These are phyloP conservation scores for Acanthornis magna DNA, from an alignment of 2,797 vertebrate species.

Conservation along the genomic window DNA sequence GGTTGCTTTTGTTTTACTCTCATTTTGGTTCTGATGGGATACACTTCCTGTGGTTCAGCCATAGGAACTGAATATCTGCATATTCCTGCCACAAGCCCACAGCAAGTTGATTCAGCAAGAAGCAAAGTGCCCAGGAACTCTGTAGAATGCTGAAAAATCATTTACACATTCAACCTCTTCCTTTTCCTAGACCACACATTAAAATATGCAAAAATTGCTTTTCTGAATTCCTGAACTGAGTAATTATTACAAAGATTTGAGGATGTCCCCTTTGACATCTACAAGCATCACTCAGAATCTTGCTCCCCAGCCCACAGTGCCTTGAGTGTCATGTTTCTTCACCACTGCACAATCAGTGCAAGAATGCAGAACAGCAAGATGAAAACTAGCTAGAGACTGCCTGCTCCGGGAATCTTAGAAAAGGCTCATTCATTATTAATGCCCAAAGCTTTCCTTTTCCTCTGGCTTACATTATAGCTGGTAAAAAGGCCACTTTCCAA, in stretches of 20 bases:
- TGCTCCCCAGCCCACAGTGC: neutral
- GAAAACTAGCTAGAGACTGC: neutral
- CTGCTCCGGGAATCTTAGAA: constrained; percentile 36
- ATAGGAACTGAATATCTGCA: neutral
- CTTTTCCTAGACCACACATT: neutral
- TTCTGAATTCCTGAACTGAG: neutral
- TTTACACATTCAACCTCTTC: neutral
- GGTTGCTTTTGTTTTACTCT: neutral
- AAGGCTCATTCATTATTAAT: constrained; percentile 61
- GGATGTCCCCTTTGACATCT: neutral
- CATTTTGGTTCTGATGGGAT: neutral
- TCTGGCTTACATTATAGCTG: constrained; percentile 50
- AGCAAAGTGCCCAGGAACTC: neutral
- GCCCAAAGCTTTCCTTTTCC: constrained; percentile 25
- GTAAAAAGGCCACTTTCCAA: constrained; percentile 51
- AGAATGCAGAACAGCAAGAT: constrained; percentile 16
- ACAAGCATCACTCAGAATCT: neutral
- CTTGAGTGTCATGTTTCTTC: neutral
- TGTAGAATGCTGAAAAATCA: neutral
- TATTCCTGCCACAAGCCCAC: neutral
- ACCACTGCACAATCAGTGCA: constrained; percentile 32
- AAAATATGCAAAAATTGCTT: neutral
- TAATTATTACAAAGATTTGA: neutral
- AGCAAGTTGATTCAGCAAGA: neutral
- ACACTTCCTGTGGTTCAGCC: neutral